Base-by-base conservation (phyloP, 2,113 vertebrate species). In the Mormyrus iriodes region DNA sequence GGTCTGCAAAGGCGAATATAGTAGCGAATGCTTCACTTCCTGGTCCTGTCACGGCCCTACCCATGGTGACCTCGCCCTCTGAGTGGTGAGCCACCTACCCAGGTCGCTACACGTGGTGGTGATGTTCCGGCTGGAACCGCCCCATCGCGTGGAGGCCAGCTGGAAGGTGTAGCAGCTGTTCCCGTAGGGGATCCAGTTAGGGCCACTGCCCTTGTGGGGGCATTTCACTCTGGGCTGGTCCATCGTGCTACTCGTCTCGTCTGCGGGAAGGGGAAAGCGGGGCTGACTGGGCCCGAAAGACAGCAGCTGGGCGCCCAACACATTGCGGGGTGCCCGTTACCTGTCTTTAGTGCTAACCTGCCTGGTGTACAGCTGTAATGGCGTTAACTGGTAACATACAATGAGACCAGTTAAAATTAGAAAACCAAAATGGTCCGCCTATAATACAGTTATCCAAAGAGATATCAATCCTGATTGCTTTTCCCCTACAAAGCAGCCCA, bases 101-200 rank as follows among this genome's bases (percentile, higher is more conserved):
- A 97, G 92, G 27, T 91, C 93, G 91, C 92, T 95, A 96, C 98
- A 99, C 87, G 95, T 94, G 4, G 96, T 90, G 7, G 94, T 91
- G 69, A 94, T 90, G 48, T 93, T 94, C 24, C 91, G 53, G 24
- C 94, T 92, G 73, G 92, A 58, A 21, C 93, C 90, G 0, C 89
- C 92, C 95, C 97, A 97, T 90, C 97, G 96, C 87, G 94, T 92
- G 86, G 96, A 91, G 9, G 92, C 92, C 92, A 97, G 93, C 93
- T 97, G 93, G 88, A 99, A 98, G 58, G 97, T 94, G 91, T 99
- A 99, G 92, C 98, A 99, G 91, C 95, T 97, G 90, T 97, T 97
- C 92, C 93, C 95, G 94, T 97, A 99, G 35, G 97, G 96, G 93
- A 99, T 95, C 98, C 98, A 99, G 86, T 97, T 97, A 35, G 96